phyloP scores from a whole-genome alignment of 1,140 invertebrate species.

The Xylocopa sonorina region DNA sequence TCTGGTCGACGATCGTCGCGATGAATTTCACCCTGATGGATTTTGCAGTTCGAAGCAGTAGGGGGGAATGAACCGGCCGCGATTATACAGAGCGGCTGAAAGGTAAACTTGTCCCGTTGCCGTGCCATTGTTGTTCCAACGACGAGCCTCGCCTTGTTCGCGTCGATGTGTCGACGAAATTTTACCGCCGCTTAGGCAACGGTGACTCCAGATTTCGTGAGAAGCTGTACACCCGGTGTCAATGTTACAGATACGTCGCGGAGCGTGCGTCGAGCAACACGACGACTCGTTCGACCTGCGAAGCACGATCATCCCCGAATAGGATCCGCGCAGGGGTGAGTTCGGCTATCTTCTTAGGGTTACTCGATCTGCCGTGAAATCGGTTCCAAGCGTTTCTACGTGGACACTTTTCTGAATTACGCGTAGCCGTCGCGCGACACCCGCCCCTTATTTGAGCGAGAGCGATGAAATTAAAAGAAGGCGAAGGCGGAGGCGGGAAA shows the following conservation, averaged over 20 bases:
- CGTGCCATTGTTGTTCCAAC: too few relatives aligned
- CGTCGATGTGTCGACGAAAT: too few relatives aligned
- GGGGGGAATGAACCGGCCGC: background rate
- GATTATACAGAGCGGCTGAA: background rate
- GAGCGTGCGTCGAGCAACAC: background rate
- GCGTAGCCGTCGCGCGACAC: background rate
- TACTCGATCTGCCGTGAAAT: slow-evolving; percentile 14
- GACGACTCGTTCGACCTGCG: background rate
- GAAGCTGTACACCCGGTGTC: too few relatives aligned
- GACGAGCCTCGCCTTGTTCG: too few relatives aligned
- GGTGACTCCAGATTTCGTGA: too few relatives aligned
- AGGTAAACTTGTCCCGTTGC: too few relatives aligned
- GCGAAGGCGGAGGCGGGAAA: background rate
- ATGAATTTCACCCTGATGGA: background rate
- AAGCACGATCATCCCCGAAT: slow-evolving; percentile 15
- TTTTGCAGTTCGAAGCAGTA: background rate
- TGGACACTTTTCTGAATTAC: slow-evolving; percentile 2
- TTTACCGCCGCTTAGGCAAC: too few relatives aligned
- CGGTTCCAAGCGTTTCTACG: too few relatives aligned
- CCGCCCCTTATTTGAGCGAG: background rate
- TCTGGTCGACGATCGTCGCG: background rate
- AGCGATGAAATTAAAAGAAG: background rate
- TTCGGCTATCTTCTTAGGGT: slow-evolving; percentile 20
- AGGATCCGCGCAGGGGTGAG: slow-evolving; percentile 33
- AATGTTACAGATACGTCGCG: slow-evolving; percentile 13